phyloP scores from a whole-genome alignment of 2,113 vertebrate genomes.

The Turdus rufiventris region DNA sequence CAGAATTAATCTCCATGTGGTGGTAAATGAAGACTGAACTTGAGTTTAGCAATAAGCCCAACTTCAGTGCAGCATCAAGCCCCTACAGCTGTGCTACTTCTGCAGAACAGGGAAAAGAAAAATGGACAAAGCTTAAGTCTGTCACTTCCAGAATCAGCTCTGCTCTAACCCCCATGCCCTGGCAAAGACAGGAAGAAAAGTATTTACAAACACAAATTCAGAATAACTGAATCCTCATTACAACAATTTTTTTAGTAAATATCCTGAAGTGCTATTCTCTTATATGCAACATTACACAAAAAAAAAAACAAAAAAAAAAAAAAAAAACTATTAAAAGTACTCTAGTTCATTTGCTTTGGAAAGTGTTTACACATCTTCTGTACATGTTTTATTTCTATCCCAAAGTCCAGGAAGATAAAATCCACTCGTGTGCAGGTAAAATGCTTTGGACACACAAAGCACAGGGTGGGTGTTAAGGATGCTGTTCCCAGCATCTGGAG shows the following conservation, averaged over 20 bases:
- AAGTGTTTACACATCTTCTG: constrained; percentile 38
- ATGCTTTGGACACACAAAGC: neutral
- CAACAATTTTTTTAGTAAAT: neutral
- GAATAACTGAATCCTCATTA: neutral
- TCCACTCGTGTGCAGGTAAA: constrained; percentile 19
- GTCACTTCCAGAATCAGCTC: neutral
- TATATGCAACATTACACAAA: constrained; percentile 9
- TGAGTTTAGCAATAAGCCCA: neutral
- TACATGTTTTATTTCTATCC: constrained; percentile 11
- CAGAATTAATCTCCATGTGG: neutral
- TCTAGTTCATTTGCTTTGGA: constrained; percentile 18
- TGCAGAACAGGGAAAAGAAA: neutral
- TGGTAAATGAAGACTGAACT: neutral
- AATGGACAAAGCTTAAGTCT: neutral
- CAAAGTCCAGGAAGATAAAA: constrained; percentile 54
- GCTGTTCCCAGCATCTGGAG: neutral
- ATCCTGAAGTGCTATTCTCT: neutral
- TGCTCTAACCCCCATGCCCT: neutral
- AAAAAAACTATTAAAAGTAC: neutral
- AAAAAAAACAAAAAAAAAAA: neutral
- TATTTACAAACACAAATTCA: neutral
- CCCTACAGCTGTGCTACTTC: neutral
- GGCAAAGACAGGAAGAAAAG: neutral
- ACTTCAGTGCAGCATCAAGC: neutral
- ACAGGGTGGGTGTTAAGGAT: neutral